Conservation (phyloP, 2,888 invertebrate genomes). For the Cephus rjabovi region DNA sequence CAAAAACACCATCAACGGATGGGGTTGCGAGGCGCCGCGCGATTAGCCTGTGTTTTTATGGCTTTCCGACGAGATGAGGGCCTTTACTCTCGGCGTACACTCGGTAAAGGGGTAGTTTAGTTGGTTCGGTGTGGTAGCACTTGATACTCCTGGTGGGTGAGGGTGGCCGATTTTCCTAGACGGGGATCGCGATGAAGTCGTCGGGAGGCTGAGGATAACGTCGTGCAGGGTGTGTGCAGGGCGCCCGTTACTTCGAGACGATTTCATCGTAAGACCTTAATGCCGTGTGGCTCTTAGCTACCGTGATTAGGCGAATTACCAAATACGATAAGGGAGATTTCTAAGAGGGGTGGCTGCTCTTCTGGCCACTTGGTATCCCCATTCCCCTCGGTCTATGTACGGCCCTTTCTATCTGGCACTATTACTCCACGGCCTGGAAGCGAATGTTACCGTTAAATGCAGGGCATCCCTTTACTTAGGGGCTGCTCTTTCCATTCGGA, state of each 20-base stretch:
- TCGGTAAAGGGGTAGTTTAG: background rate
- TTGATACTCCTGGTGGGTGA: background rate
- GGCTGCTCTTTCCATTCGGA: conserved; percentile 14
- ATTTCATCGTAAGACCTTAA: conserved; percentile 38
- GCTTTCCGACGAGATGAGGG: background rate
- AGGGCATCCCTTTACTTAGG: conserved; percentile 12
- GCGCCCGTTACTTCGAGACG: conserved; percentile 3
- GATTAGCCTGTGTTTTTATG: conserved; percentile 20
- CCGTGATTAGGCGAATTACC: conserved; percentile 41
- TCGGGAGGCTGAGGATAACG: background rate
- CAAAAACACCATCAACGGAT: conserved; percentile 5
- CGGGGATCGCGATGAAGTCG: background rate
- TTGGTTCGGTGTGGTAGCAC: background rate
- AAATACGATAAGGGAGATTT: conserved; percentile 37
- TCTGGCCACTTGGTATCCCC: background rate
- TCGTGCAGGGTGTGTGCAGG: background rate
- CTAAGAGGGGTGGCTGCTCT: background rate
- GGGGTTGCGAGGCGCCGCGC: conserved; percentile 9
- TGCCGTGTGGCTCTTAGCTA: conserved; percentile 36
- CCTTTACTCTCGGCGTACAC: background rate
- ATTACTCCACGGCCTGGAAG: conserved; percentile 3
- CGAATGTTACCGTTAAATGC: conserved; percentile 22
- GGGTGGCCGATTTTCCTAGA: background rate
- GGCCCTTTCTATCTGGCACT: background rate
- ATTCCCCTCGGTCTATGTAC: background rate